Base-by-base conservation (phyloP, 2,888 invertebrate genomes). In the Chrysolina americana region DNA sequence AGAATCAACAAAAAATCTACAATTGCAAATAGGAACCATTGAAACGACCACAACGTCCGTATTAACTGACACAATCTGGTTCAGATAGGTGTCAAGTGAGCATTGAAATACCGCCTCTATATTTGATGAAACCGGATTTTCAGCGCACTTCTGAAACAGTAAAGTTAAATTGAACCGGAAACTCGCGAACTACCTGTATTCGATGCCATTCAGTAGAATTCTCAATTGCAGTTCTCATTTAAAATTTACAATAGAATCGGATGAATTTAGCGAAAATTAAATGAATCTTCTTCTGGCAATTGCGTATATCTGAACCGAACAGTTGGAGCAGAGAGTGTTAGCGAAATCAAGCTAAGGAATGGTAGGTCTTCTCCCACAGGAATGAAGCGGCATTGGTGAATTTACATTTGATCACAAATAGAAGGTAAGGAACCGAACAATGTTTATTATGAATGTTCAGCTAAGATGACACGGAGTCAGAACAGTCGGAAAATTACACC, bases 361-460 rank as follows among this genome's bases (percentile, higher is more conserved):
- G n/a, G 59, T 36, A 36, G 15, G 59, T 28, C 59, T 59, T 59
- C n/a, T 36, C 59, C 28, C 59, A 5, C 15, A 28, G 59, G 59
- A 59, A 28, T 28, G 59, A n/a, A 13, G 59, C 23, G 13, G 50
- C 66, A 50, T 17, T n/a, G 66, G 8, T 50, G 44, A 66, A 66
- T 66, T 66, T 66, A 66, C 66, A 66, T 66, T 66, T 66, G 28
- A 66, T 66, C 66, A 50, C 50, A 36, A 50, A 2, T 17, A 9
- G 4, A n/a, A 66, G 66, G 66, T 47, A 50, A 28, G 28, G 23
- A 36, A 50, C 36, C 23, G 50, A 66, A 66, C 66, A 10, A 28
- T 65, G 65, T 65, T 65, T 50, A 23, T 21, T 65, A 48, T 28
- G 48, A 65, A 66, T 36, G 66, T 66, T 66, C 17, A 28, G 50